phyloP scores from a whole-genome alignment of 2,888 invertebrate genomes.

The Netelia melanura region DNA sequence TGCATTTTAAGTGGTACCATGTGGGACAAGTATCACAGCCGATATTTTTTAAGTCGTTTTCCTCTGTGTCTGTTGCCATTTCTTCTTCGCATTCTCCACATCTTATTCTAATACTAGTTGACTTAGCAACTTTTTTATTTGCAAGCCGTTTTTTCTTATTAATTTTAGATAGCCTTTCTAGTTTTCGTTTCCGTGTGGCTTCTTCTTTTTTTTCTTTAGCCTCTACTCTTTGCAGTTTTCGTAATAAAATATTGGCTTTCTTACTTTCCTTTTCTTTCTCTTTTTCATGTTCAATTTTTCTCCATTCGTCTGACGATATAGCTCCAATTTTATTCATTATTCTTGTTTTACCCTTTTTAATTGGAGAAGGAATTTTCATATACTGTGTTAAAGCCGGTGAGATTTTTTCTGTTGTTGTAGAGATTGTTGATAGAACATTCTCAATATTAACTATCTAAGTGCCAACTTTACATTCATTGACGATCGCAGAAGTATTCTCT shows the following conservation, averaged over 20 bases:
- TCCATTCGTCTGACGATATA: slow-evolving; percentile 20
- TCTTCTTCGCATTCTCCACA: slow-evolving; percentile 4
- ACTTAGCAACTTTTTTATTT: too few species aligned
- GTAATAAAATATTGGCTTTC: slow-evolving; percentile 4
- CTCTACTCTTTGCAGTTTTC: slow-evolving; percentile 9
- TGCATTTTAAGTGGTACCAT: slow-evolving; percentile 6
- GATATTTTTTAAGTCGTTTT: slow-evolving; percentile 5
- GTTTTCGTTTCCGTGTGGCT: background rate
- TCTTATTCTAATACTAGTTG: background rate
- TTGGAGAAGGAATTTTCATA: background rate
- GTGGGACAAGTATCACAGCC: slow-evolving; percentile 2
- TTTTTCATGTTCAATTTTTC: slow-evolving; percentile 3
- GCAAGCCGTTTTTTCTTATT: background rate
- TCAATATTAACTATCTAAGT: too few species aligned
- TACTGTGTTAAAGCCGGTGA: background rate
- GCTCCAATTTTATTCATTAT: slow-evolving; percentile 10
- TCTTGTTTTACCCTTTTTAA: slow-evolving; percentile 7
- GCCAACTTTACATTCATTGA: too few species aligned
- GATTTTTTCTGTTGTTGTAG: too few species aligned
- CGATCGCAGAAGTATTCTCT: too few species aligned
- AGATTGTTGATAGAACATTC: too few species aligned
- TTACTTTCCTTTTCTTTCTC: background rate
- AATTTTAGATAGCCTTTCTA: background rate
- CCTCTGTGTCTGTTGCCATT: background rate
- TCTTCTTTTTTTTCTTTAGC: background rate